These are phyloP conservation scores for Agapornis canus DNA, from an alignment of 2,797 vertebrate species.

Conservation along the genomic window DNA sequence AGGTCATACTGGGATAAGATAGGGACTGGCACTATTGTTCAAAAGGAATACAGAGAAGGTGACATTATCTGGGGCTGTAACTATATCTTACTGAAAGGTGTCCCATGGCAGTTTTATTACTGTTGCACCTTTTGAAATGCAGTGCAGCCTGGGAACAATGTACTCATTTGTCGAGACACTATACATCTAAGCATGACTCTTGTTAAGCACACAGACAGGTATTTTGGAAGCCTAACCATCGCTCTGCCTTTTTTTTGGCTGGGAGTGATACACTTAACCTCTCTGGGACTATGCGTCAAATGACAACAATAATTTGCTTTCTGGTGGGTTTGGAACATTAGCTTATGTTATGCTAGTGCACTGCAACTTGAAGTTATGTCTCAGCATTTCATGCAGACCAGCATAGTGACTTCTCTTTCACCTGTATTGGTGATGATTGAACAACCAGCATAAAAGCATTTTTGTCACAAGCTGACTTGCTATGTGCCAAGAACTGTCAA, in stretches of 20 bases:
- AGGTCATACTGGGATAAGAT: neutral
- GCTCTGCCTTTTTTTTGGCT: neutral
- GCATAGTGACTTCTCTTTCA: neutral
- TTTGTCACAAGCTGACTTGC: neutral
- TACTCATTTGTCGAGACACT: neutral
- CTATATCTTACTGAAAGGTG: neutral
- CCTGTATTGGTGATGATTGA: neutral
- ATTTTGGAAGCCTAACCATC: neutral
- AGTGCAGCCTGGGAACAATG: neutral
- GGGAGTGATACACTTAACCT: neutral
- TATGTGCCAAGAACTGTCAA: neutral
- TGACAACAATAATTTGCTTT: neutral
- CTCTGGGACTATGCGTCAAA: neutral
- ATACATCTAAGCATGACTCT: neutral
- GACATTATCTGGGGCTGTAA: neutral
- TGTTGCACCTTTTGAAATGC: neutral
- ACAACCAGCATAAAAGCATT: neutral
- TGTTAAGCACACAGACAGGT: neutral
- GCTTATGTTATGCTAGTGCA: neutral
- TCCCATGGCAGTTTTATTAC: neutral
- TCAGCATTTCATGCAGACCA: neutral
- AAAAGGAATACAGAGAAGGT: neutral
- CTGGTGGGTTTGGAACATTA: neutral
- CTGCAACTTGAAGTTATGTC: neutral
- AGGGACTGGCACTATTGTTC: neutral